Percentiles rank a stretch among this genome's conserved stretches.
phyloP scores from a whole-genome alignment of 2,888 invertebrate species.

The Melipona beecheii region DNA sequence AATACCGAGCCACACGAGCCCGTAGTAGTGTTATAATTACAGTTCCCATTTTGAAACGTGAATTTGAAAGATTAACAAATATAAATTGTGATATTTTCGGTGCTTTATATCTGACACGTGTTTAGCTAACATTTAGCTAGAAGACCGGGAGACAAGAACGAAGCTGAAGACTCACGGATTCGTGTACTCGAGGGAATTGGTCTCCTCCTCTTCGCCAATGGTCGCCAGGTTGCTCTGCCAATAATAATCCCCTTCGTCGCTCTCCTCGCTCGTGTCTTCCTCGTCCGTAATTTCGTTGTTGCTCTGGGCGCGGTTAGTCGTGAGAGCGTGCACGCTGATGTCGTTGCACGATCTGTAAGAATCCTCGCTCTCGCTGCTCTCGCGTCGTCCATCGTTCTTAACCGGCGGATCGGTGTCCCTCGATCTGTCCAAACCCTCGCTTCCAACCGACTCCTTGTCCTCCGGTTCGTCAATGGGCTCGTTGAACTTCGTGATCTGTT shows the following conservation, averaged over 20 bases:
- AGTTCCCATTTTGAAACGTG: too few species aligned
- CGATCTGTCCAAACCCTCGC: conserved; percentile 4
- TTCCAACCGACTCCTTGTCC: background rate
- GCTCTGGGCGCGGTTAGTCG: conserved; percentile 14
- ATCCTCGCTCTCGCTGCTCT: conserved; percentile 55
- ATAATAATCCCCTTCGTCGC: conserved; percentile 80
- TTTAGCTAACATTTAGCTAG: too few species aligned
- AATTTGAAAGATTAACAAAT: too few species aligned
- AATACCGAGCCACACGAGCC: too few species aligned
- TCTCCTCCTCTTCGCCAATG: conserved; percentile 89
- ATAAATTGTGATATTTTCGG: too few species aligned
- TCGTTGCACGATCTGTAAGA: conserved; percentile 64
- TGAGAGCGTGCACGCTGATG: conserved; percentile 33
- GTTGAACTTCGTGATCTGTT: conserved; percentile 35
- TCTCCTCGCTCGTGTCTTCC: conserved; percentile 85
- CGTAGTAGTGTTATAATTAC: too few species aligned
- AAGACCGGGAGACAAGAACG: background rate
- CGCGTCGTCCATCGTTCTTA: conserved; percentile 17
- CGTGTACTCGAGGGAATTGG: conserved; percentile 79
- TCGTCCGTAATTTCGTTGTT: conserved; percentile 82
- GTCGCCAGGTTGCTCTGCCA: conserved; percentile 86
- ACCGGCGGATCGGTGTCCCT: conserved; percentile 2
- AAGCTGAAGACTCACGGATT: conserved; percentile 73
- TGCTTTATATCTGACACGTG: too few species aligned
- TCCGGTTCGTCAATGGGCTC: conserved; percentile 2